Base-by-base conservation (phyloP, 2,888 invertebrate genomes). In the Agonum fuliginosum region DNA sequence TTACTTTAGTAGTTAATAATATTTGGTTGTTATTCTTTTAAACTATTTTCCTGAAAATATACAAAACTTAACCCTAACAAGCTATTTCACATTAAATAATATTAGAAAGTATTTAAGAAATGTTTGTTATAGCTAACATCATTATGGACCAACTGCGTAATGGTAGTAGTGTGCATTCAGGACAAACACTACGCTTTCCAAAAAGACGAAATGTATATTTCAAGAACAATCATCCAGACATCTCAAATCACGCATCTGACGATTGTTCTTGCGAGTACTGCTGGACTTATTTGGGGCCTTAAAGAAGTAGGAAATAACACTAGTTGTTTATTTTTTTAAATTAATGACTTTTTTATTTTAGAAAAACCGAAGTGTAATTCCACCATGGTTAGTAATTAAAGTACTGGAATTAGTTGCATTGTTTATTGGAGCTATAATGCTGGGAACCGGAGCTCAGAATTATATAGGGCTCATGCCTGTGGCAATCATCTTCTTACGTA, bases 371-470 rank as follows among this genome's bases (percentile, higher is more conserved):
- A 12, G 10, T 2, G 37, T 22, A 8, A 6, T 67, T 1, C n/a
- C 17, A 3, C 41, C 67, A 67, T 67, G 67, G 67, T 8, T 67
- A 12, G 12, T 22, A 41, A 12, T 67, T 5, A 67, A 67, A 67
- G 2, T 20, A 12, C 10, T 67, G 5, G 67, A 67, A 41, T 0
- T 67, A 12, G 20, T 19, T 12, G 1, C 22, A 20, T 22, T 41
- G 3, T 67, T 67, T 17, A 6, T 67, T 19, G 67, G 41, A 5
- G 12, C 14, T 6, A 12, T 41, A 2, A 17, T 67, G 0, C 20
- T 67, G 12, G 2, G 12, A 12, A 20, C 24, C 3, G 12, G n/a
- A 14, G 20, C n/a, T 10, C 30, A 14, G 30, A 2, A 14, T 1
- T 67, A 22, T 22, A n/a, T 67, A 20, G 41, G 67, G n/a, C 4